Evolutionary conservation across 1,140 invertebrate species (phyloP).

Genomic region (Pseudobourletiella spinata): DNA sequence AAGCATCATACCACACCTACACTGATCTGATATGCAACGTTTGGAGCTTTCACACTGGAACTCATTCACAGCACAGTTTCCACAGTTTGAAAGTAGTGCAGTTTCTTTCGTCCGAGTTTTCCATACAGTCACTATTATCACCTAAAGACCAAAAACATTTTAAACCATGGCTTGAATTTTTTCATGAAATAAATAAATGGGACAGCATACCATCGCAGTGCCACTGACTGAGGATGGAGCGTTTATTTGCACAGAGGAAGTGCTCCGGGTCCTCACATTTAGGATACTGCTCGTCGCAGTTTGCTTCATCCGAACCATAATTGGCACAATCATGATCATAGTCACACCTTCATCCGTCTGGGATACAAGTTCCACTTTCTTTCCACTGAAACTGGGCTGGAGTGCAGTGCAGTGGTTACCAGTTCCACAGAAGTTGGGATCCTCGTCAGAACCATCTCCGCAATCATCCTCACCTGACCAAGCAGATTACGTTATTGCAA

Average conservation of each 20-base stretch:
- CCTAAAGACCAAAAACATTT: no score
- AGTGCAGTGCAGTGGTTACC: conserved; percentile 38
- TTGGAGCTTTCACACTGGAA: conserved; percentile 10
- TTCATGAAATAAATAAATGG: no score
- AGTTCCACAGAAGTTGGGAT: conserved; percentile 17
- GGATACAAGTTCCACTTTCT: conserved; percentile 47
- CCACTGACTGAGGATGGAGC: conserved; percentile 46
- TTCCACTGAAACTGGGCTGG: conserved; percentile 47
- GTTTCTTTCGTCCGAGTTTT: conserved; percentile 39
- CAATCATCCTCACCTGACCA: conserved; percentile 42
- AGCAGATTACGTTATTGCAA: no score
- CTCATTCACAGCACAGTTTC: conserved; percentile 5
- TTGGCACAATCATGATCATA: conserved; percentile 49
- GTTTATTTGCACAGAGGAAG: conserved; percentile 51
- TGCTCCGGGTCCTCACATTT: conserved; percentile 30
- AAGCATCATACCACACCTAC: no score
- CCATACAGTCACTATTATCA: conserved; percentile 57
- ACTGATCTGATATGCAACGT: background rate
- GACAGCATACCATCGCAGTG: conserved; percentile 23
- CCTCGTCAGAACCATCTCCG: conserved; percentile 40
- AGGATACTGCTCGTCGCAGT: background rate
- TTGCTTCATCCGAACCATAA: conserved; percentile 46
- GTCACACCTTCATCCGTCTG: conserved; percentile 45
- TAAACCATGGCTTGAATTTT: no score
- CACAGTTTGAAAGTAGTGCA: conserved; percentile 3